Evolutionary conservation across 2,113 vertebrate species (phyloP), one percentile per base, ranked within the genome.

Genomic region (Rana temporaria): DNA sequence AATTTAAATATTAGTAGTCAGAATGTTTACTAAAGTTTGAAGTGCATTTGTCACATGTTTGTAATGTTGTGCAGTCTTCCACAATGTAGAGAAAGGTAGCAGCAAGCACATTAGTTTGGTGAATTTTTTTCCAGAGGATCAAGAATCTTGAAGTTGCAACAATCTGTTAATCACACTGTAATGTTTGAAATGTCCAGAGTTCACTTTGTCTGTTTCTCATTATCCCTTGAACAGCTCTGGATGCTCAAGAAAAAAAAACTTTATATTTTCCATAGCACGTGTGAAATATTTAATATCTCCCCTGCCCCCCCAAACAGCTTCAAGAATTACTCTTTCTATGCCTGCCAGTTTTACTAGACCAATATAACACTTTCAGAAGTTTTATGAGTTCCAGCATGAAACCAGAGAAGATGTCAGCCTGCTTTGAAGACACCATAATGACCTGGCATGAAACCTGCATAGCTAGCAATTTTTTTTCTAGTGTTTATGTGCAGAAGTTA

Each of bases 381-480:
- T 91, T 89, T 87, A 90, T 89, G 90, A 85, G 90, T 92, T 93
- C 87, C 91, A 89, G 86, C 88, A 55, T 88, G 89, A 89, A 92
- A 90, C 86, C 87, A 86, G 89, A 92, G 89, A 66, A 86, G 81
- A 82, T 14, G 18, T 86, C 89, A 70, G 88, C 69, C 88, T 90
- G 90, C 87, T 91, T 88, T 87, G 91, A 91, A 87, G 89, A 85
- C 91, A 62, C 86, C 70, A 0, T 84, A 88, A 85, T 56, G 73
- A 85, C 84, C 84, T 91, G 89, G 90, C 90, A 86, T 79, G 0
- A 0, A 85, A 88, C 87, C 75, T 89, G 90, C 90, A 83, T 80
- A 82, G 86, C 89, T 89, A 86, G 90, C 90, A 91, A 86, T 91
- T 88, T 87, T 87, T 87, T 87, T 74, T 52, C 65, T 82, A 78